A percentile compares a stretch with the other conserved stretches of the same genome.
These are phyloP conservation scores for Apodemus agrarius DNA, from an alignment of 2,797 vertebrate genomes.

Conservation along the genomic window DNA sequence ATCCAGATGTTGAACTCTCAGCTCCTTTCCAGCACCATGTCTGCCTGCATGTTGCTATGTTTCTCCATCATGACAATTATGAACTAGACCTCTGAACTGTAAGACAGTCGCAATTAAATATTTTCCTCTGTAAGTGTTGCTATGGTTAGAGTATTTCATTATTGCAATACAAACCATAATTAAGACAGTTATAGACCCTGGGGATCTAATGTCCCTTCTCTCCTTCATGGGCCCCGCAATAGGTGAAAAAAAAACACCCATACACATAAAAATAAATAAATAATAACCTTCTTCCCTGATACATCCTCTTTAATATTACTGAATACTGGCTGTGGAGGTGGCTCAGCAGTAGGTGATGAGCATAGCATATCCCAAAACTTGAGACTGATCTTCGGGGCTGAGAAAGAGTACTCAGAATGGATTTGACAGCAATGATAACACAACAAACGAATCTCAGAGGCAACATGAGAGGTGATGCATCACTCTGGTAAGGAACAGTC, in stretches of 20 bases:
- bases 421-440: neutral
- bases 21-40: neutral
- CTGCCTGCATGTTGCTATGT: neutral
- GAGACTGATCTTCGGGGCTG: neutral
- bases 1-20: neutral
- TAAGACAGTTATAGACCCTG: neutral
- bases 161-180: neutral
- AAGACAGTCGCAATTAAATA: neutral
- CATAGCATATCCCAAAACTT: neutral
- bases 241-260: neutral
- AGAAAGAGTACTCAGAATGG: neutral
- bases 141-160: neutral
- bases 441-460: neutral
- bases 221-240: neutral
- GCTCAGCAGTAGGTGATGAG: no score
- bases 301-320: neutral
- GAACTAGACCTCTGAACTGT: neutral
- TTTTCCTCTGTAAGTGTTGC: neutral
- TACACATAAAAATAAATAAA: neutral
- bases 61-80: neutral
- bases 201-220: neutral
- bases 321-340: neutral
- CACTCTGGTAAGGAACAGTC: neutral
- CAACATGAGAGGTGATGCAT: neutral
- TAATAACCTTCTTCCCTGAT: neutral